Evolutionary conservation across 2,797 vertebrate species (phyloP), one percentile per base, ranked within the genome.

Genomic region (Oryzias dopingdopingensis): DNA sequence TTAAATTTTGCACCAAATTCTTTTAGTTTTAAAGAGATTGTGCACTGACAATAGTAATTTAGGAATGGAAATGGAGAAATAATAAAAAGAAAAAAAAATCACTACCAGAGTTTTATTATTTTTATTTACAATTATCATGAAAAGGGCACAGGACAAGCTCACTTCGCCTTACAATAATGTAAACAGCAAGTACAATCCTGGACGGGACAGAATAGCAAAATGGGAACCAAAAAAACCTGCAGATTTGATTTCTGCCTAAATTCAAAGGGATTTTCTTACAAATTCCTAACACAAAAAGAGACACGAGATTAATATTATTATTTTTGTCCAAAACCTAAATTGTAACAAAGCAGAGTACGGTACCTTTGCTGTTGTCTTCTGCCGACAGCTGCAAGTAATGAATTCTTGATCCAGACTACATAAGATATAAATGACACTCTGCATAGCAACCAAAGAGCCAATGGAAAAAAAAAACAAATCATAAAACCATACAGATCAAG

Each of bases 381-480:
- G 20, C 43, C 57, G 74, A 37, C 54, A 22, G 50, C 59, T 65
- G 58, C 16, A 22, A 42, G 54, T 64, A 81, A 74, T 65, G 67
- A 74, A 56, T 64, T 67, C 26, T 52, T 42, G 60, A 67, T 54
- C 63, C 54, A 0, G 62, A 64, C 70, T 17, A 49, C 58, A 15
- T 56, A 13, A 42, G 16, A 0, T 56, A 67, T 81, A 79, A 84
- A 77, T 67, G 84, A 70, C 72, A 82, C 56, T 73, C 71, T 80
- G 82, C 86, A 73, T 81, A 70, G 86, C 83, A 86, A 88, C 86
- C 77, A 42, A 14, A 7, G 56, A 14, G 64, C 84, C 85, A 87
- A 85, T 88, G 15, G 20, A 22, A 37, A 37, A 72, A 37, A 66
- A 37, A 16, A 54, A 61, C 23, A 5, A 48, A 42, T 37, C 14